A percentile compares a stretch with the other conserved stretches of the same genome.
Evolutionary conservation across 2,113 vertebrate species (phyloP).

Genomic region (Chaetops frenatus): DNA sequence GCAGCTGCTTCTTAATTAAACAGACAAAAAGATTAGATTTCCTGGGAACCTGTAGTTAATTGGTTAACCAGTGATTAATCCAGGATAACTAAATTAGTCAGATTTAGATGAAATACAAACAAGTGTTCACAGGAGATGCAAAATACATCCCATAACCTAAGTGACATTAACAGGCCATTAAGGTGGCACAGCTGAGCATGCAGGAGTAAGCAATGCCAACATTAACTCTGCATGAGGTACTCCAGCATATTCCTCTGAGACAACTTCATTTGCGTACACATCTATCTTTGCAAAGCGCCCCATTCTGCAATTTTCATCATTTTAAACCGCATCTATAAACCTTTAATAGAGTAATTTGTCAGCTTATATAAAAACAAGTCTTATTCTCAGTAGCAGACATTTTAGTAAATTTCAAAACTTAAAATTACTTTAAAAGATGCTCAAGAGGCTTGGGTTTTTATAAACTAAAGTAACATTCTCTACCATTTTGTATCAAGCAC

Average conservation of each 20-base stretch:
- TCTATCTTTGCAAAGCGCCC: not conserved
- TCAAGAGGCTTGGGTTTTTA: not conserved
- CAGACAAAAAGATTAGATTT: conserved; percentile 59
- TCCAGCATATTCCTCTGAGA: not conserved
- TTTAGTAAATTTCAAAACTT: not conserved
- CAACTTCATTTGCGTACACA: not conserved
- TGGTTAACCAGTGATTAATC: conserved; percentile 65
- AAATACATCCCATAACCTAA: not conserved
- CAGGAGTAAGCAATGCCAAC: not conserved
- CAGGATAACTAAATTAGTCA: conserved; percentile 57
- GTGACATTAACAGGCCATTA: conserved; percentile 8
- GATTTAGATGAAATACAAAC: conserved; percentile 45
- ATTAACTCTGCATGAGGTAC: not conserved
- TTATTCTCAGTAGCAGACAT: not conserved
- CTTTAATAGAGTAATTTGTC: not conserved
- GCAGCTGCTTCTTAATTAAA: conserved; percentile 67
- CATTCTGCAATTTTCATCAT: not conserved
- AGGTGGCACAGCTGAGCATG: not conserved
- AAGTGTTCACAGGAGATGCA: conserved; percentile 2
- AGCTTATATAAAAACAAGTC: not conserved
- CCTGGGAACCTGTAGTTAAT: conserved; percentile 50
- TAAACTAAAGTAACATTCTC: not conserved
- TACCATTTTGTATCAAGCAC: not conserved
- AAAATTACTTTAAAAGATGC: not conserved
- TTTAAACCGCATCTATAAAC: not conserved